Conservation (phyloP, 2,888 invertebrate species). For the Lordiphosa andalusiaca region DNA sequence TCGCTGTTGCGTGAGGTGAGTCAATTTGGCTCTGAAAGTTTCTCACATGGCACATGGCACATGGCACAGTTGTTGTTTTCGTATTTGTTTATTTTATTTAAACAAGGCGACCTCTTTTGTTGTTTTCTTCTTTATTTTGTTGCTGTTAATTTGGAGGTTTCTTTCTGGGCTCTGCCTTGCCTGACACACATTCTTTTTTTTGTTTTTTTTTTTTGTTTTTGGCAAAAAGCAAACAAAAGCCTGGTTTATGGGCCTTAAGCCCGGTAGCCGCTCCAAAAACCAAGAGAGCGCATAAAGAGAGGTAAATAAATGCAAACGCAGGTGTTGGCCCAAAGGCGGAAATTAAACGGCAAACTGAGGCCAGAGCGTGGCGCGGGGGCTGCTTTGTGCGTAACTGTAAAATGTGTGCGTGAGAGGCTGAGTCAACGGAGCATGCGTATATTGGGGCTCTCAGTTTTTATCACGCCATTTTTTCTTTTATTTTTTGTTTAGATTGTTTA, state of each 20-base stretch:
- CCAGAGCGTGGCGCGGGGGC: constrained; percentile 23
- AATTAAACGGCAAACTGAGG: no score
- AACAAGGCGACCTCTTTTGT: constrained; percentile 19
- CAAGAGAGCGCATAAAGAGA: constrained; percentile 26
- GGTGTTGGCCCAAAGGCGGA: constrained; percentile 53
- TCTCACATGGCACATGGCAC: constrained; percentile 28
- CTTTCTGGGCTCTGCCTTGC: constrained; percentile 21
- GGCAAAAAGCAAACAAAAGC: constrained; percentile 50
- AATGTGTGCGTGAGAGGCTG: constrained; percentile 49
- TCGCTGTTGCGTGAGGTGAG: constrained; percentile 32
- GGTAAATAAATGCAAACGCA: constrained; percentile 57
- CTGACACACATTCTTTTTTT: constrained; percentile 66
- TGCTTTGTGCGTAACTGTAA: constrained; percentile 70
- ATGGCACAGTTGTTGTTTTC: constrained; percentile 22
- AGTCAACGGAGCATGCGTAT: constrained; percentile 55
- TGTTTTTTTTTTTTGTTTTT: no score
- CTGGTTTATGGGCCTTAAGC: constrained; percentile 29
- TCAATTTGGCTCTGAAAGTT: constrained; percentile 49
- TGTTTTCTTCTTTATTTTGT: constrained; percentile 54
- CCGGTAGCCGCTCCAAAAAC: constrained; percentile 26
- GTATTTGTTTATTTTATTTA: constrained; percentile 15
- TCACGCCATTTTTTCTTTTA: constrained; percentile 28
- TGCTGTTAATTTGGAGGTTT: constrained; percentile 59
- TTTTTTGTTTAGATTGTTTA: constrained; percentile 35
- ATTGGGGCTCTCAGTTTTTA: constrained; percentile 14